Evolutionary conservation across 2,113 vertebrate genomes (phyloP).

Genomic region (Pantherophis guttatus): DNA sequence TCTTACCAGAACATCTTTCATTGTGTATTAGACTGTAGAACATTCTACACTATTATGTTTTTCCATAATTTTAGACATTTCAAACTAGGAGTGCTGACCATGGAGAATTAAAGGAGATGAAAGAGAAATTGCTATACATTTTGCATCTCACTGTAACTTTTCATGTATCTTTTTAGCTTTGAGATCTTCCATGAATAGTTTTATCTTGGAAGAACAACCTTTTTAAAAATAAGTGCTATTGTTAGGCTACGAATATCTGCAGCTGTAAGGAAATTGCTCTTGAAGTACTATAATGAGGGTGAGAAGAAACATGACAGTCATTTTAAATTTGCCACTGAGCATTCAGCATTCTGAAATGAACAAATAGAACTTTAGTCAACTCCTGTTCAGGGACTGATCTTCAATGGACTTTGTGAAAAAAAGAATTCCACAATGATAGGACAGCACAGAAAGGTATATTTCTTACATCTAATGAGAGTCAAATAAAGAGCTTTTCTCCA

Average conservation of each 20-base stretch:
- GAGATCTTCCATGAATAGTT: neutral
- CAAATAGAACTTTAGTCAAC: neutral
- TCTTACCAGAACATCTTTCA: neutral
- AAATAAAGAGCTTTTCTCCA: neutral
- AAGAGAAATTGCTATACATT: slow-evolving; percentile 4
- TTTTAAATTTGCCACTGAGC: neutral
- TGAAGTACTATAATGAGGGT: neutral
- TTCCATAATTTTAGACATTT: neutral
- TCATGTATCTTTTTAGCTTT: neutral
- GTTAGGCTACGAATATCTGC: neutral
- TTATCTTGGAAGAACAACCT: neutral
- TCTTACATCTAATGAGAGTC: neutral
- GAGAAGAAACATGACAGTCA: neutral
- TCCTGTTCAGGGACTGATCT: neutral
- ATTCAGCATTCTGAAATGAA: neutral
- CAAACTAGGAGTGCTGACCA: neutral
- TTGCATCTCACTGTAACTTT: neutral
- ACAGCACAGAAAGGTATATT: neutral
- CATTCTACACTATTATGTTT: neutral
- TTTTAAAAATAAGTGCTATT: neutral
- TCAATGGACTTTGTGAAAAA: neutral
- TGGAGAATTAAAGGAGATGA: neutral
- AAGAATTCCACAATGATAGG: neutral
- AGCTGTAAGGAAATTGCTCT: neutral
- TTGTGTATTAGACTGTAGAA: neutral